These are phyloP conservation scores for Drosophila prosaltans DNA, from an alignment of 1,140 invertebrate species.

Conservation along the genomic window DNA sequence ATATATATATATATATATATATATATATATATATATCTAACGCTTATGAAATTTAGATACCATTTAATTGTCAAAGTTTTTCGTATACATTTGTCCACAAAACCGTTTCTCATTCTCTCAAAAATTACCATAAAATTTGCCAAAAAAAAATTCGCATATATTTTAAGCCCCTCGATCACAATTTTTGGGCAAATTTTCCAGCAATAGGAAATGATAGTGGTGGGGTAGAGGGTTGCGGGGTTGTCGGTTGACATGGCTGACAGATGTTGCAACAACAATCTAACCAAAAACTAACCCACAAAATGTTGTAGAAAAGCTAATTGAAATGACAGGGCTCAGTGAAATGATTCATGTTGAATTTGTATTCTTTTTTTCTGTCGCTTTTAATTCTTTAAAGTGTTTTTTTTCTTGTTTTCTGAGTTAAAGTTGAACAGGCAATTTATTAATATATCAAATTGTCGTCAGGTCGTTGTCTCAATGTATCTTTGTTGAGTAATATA, in stretches of 20 bases:
- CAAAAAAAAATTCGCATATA: slow-evolving; percentile 7
- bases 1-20: neutral
- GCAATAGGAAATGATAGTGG: neutral
- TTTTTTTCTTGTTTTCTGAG: neutral
- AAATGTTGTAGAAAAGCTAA: slow-evolving; percentile 14
- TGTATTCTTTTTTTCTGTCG: neutral
- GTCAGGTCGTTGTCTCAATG: too few relatives aligned
- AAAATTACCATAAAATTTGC: slow-evolving; percentile 11
- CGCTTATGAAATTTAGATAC: neutral
- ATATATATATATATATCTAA: neutral
- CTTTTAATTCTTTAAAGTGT: neutral
- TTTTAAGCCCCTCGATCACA: neutral
- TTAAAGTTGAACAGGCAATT: neutral
- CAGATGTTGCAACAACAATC: slow-evolving; percentile 5
- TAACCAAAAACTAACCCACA: slow-evolving; percentile 14
- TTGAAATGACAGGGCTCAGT: slow-evolving; percentile 19
- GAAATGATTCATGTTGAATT: slow-evolving; percentile 10
- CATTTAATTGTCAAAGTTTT: slow-evolving; percentile 14
- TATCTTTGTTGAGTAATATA: too few relatives aligned
- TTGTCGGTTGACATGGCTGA: neutral
- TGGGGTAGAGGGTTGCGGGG: neutral
- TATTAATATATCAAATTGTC: too few relatives aligned
- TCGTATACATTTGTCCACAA: neutral
- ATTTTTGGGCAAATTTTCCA: neutral
- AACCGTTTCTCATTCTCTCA: neutral